Base-by-base conservation (phyloP, 2,113 vertebrate species). In the Paedocypris sp. region DNA sequence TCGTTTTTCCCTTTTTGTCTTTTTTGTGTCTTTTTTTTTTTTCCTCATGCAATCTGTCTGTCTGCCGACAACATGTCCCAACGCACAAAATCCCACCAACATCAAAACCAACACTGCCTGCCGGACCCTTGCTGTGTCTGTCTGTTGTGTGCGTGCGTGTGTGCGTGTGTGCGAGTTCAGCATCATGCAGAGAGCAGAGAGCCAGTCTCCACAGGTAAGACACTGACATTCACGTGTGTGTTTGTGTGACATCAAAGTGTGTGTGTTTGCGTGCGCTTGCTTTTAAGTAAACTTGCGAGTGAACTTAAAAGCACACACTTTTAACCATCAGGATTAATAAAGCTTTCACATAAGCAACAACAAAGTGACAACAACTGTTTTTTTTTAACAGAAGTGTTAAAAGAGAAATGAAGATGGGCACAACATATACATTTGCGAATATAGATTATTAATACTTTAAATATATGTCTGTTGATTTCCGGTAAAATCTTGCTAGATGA, bases 181-280 rank as follows among this genome's bases (percentile, higher is more conserved):
- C 83, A 82, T 70, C 82, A 88, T 82, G 85, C 82, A 81, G 90
- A 90, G 75, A 83, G 74, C 82, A 89, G 79, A 86, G 89, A 90
- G 70, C 82, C 82, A 72, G 81, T 77, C 78, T 67, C 73, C 62
- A 77, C 88, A 89, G 85, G 90, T 92, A 90, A 90, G 88, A 87
- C 57, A 73, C 58, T 74, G 35, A 52, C 52, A 54, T 72, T 65
- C 33, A 59, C 6, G 2, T 36, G 12, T 18, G 47, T 25, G 15
- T 8, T 20, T 32, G 31, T 10, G 31, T 45, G 8, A 11, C 25
- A 4, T 11, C 25, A 20, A 4, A 3, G 33, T 19, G 28, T 29
- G 13, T 48, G 7, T 23, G 32, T 15, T 6, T 16, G 18, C 33
- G 12, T 7, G 57, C 3, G 18, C 5, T 18, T 33, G 2, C 8